These are phyloP conservation scores for Meandrina meandrites DNA, from an alignment of 92 coral and sea anemone species.

Conservation along the genomic window DNA sequence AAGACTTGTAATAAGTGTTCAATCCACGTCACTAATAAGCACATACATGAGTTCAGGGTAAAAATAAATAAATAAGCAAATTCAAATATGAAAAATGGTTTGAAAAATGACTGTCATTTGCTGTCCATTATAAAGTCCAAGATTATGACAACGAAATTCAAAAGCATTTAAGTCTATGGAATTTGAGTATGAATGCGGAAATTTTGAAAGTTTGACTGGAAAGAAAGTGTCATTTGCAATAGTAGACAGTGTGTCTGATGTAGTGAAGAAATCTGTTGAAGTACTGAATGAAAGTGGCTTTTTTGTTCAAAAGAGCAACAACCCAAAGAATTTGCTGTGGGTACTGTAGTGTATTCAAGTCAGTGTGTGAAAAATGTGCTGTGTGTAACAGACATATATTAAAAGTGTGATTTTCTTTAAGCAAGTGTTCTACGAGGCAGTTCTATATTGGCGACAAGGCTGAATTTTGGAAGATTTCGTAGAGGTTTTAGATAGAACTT, in stretches of 20 bases:
- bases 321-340: conserved; percentile 30
- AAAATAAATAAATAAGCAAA: not conserved
- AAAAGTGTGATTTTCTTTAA: too few relatives aligned
- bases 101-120: conserved; percentile 13
- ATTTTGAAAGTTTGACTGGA: conserved; percentile 17
- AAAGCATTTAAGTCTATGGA: conserved; percentile 26
- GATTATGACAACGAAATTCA: conserved; percentile 28
- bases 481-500: too few relatives aligned
- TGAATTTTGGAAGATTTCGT: too few relatives aligned
- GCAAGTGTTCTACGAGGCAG: too few relatives aligned
- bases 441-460: too few relatives aligned
- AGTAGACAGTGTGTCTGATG: conserved; percentile 44
- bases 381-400: too few relatives aligned
- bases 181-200: conserved; percentile 51
- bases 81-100: not conserved
- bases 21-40: not conserved
- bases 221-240: conserved; percentile 45
- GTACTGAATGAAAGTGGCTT: conserved; percentile 32
- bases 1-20: not conserved
- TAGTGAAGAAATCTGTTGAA: conserved; percentile 22
- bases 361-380: too few relatives aligned
- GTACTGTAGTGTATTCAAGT: too few relatives aligned
- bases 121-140: conserved; percentile 6
- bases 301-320: conserved; percentile 24
- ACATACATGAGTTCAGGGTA: conserved; percentile 1